A percentile compares a stretch with the other conserved stretches of the same genome.
Evolutionary conservation across 2,888 invertebrate genomes (phyloP).

Genomic region (Brachycybe producta): DNA sequence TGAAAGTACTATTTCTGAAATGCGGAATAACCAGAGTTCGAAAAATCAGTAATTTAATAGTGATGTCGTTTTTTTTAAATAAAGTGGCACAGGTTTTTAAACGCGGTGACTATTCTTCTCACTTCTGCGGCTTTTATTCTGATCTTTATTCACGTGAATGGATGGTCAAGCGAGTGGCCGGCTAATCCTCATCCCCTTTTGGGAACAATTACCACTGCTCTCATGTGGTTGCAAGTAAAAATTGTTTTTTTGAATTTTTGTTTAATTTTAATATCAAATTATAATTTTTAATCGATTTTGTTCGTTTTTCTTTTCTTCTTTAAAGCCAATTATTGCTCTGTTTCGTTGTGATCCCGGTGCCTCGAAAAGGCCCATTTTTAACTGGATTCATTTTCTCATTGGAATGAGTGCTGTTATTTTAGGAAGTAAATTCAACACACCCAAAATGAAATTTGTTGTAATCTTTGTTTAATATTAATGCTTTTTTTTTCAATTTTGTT

Average conservation of each 20-base stretch:
- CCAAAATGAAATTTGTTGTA: not conserved
- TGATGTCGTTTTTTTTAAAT: constrained; percentile 20
- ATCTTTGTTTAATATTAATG: constrained; percentile 4
- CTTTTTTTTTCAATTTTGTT: no score
- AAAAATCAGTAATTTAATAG: no score
- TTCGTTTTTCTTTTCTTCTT: no score
- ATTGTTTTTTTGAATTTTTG: not conserved
- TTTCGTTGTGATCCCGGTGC: constrained; percentile 76
- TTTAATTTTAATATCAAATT: not conserved
- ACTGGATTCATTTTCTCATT: constrained; percentile 80
- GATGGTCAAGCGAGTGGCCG: constrained; percentile 33
- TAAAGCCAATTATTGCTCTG: constrained; percentile 76
- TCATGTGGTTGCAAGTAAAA: constrained; percentile 21
- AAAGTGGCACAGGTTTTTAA: constrained; percentile 74
- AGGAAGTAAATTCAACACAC: constrained; percentile 53
- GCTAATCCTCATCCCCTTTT: constrained; percentile 67
- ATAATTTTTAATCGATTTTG: not conserved
- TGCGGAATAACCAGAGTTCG: not conserved
- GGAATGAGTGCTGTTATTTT: constrained; percentile 79
- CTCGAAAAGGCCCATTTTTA: constrained; percentile 63
- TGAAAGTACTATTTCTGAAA: no score
- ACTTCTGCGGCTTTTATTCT: constrained; percentile 64
- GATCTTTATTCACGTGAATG: constrained; percentile 56
- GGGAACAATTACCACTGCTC: constrained; percentile 58
- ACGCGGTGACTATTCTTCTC: constrained; percentile 65